Conservation (phyloP, 2,888 invertebrate species). For the Hydropsyche betteni region DNA sequence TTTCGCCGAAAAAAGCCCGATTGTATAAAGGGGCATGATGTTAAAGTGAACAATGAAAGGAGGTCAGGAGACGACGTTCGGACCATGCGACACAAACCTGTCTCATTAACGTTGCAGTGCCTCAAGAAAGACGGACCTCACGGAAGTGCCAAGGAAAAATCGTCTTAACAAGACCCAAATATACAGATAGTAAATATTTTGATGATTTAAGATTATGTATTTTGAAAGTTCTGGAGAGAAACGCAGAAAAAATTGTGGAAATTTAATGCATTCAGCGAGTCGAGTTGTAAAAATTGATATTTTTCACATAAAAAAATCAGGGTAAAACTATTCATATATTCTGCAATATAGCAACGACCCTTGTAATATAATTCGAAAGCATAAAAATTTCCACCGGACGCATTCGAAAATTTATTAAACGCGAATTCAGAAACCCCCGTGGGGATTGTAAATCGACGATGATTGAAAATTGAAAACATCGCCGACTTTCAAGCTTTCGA, state of each 20-base stretch:
- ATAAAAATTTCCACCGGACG: no score
- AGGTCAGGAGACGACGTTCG: conserved; percentile 16
- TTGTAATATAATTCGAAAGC: no score
- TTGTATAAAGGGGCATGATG: not conserved
- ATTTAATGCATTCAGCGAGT: no score
- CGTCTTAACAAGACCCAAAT: conserved; percentile 17
- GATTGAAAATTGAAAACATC: conserved; percentile 15
- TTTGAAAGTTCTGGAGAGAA: not conserved
- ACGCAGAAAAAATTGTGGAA: no score
- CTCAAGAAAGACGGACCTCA: conserved; percentile 14
- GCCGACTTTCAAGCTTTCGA: not conserved
- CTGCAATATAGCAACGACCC: no score
- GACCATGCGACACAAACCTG: conserved; percentile 31
- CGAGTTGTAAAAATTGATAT: no score
- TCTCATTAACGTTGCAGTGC: conserved; percentile 31
- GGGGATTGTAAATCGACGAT: conserved; percentile 21
- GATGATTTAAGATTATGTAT: not conserved
- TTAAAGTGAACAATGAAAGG: conserved; percentile 28
- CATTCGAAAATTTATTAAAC: no score
- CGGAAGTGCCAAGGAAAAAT: conserved; percentile 13
- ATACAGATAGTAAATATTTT: not conserved
- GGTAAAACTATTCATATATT: no score
- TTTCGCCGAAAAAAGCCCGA: no score
- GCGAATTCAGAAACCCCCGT: conserved; percentile 1
- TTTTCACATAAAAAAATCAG: no score